Conservation (phyloP, 92 coral and sea anemone species). For the Zoanthus solanderi region DNA sequence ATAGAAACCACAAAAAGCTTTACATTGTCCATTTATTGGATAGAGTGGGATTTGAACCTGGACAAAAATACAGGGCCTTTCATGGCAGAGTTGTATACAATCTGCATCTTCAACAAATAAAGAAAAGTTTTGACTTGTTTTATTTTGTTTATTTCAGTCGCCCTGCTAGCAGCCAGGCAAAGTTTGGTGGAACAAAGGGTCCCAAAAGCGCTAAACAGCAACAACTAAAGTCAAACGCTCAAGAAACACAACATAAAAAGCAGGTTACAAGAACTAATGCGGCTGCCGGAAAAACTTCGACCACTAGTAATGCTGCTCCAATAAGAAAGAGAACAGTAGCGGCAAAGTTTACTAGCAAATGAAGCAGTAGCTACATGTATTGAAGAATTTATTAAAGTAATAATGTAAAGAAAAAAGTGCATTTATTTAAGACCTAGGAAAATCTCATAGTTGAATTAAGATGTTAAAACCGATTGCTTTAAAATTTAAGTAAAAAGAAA, state of each 20-base stretch:
- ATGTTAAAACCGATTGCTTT: no score
- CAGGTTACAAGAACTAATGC: background rate
- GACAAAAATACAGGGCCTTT: background rate
- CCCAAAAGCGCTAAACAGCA: background rate
- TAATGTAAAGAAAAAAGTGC: background rate
- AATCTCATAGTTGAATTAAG: background rate
- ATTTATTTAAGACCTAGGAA: background rate
- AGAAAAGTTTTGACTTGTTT: no score
- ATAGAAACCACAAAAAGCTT: background rate
- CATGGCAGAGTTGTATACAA: no score
- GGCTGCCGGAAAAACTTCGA: background rate
- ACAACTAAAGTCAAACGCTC: constrained; percentile 14
- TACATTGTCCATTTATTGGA: no score
- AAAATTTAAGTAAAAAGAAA: no score
- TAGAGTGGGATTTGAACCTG: no score
- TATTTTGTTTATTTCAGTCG: constrained; percentile 1
- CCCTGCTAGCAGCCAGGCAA: constrained; percentile 1
- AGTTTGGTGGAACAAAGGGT: constrained; percentile 7
- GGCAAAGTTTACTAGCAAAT: constrained; percentile 26
- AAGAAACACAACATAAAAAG: constrained; percentile 23
- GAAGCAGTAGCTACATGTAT: background rate
- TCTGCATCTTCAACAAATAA: no score
- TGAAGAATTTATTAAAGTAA: background rate
- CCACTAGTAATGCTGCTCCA: background rate
- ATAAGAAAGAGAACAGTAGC: constrained; percentile 17